Conservation (phyloP, 2,113 vertebrate species). For the Geococcyx californianus region DNA sequence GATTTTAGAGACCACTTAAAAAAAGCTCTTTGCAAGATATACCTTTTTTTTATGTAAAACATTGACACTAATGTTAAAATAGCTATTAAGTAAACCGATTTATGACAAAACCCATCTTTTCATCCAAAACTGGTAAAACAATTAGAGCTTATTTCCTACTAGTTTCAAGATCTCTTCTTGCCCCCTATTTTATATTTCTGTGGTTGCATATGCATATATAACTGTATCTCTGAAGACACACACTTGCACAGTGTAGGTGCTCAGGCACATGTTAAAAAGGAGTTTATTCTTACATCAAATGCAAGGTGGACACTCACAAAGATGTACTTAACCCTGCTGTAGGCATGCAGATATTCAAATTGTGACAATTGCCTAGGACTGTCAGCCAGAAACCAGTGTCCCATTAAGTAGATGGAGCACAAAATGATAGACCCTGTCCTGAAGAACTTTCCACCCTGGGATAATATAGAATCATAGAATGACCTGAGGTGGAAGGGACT, state of each 20-base stretch:
- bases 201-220: background rate
- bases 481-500: too few species aligned
- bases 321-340: background rate
- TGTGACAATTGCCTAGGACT: background rate
- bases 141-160: background rate
- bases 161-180: background rate
- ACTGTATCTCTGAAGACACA: background rate
- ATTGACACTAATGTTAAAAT: background rate
- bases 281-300: background rate
- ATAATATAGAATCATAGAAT: too few species aligned
- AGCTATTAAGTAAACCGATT: background rate
- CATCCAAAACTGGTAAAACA: background rate
- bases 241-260: background rate
- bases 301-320: background rate
- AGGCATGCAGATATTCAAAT: background rate
- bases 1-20: slow-evolving; percentile 28
- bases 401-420: background rate
- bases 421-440: background rate
- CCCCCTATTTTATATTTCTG: background rate
- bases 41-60: background rate
- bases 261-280: background rate
- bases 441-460: background rate
- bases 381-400: background rate
- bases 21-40: background rate
- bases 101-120: background rate